phyloP scores from a whole-genome alignment of 2,113 vertebrate species.

The Zosterops japonicus region DNA sequence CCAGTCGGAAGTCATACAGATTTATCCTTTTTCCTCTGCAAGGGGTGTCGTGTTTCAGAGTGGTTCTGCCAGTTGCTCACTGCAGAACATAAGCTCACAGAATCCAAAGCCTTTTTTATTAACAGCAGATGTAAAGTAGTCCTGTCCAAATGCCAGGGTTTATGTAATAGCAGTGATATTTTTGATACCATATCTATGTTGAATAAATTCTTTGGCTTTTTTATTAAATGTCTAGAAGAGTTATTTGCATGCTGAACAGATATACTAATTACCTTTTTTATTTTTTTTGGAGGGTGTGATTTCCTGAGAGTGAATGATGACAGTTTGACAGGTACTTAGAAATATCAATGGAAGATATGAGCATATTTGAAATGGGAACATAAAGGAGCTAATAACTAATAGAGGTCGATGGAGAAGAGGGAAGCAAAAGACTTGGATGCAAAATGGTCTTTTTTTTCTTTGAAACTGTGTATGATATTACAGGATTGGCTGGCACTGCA shows the following conservation, averaged over 20 bases:
- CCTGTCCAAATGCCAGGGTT: slow-evolving; percentile 59
- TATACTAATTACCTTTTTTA: not conserved
- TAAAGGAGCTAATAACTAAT: slow-evolving; percentile 3
- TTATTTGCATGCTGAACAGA: not conserved
- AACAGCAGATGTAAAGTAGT: slow-evolving; percentile 50
- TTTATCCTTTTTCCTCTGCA: not conserved
- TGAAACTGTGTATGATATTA: not conserved
- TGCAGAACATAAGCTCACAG: not conserved
- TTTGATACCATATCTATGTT: slow-evolving; percentile 26
- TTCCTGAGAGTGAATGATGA: not conserved
- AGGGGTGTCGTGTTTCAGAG: not conserved
- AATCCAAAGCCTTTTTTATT: slow-evolving; percentile 65
- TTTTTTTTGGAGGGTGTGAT: not conserved
- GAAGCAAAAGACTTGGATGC: not conserved
- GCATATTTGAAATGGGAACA: not conserved
- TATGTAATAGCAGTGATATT: slow-evolving; percentile 60
- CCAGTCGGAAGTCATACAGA: not conserved
- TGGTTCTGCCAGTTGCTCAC: not conserved
- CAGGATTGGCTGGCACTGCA: not conserved
- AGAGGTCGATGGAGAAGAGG: not conserved
- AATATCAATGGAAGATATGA: not conserved
- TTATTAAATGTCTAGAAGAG: not conserved
- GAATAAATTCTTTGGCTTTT: not conserved
- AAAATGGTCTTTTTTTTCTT: not conserved
- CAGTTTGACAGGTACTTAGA: not conserved